Evolutionary conservation across 2,888 invertebrate genomes (phyloP), one percentile per base, ranked within the genome.

Genomic region (Bhutanitis thaidina): DNA sequence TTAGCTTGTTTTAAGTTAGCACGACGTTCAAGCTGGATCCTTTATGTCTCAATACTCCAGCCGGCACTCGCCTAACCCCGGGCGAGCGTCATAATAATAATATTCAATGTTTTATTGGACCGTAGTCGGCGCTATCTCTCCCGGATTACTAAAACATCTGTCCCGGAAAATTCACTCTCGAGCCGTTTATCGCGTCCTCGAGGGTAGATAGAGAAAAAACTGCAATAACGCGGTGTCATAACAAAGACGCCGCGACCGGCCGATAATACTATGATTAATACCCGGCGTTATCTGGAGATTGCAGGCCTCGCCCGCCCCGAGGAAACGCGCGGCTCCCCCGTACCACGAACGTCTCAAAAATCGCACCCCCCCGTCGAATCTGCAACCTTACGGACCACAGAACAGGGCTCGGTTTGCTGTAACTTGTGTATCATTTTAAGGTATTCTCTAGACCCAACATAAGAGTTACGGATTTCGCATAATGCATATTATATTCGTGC

Each of bases 191-290:
- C 79, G 82, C 70, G 65, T 67, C 68, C 75, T 77, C 68, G 80
- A 80, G 84, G 85, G 86, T 77, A 84, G 85, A 82, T 81, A 78
- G 75, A 80, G 79, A 85, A 87, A 86, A 86, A 86, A 85, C 79
- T 87, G 88, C 89, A 88, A 86, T 87, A 88, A 83, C 82, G 80
- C 75, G 81, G 81, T 85, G 86, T 87, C 87, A 88, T 88, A 88
- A 88, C 88, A 88, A 78, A 86, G 88, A 84, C 82, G 81, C 77
- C 73, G 76, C 73, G 75, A 74, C 76, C 79, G 79, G 68, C 80
- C 86, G 89, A 88, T 89, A 89, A 89, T 87, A 77, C 85, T 83
- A 86, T 89, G 89, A 88, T 88, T 89, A 89, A 89, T 89, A 87
- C 89, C 77, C 77, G 68, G 76, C 87, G 80, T 86, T 89, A 89